A percentile compares a stretch with the other conserved stretches of the same genome.
These are phyloP conservation scores for Serilophus lunatus DNA, from an alignment of 2,113 vertebrate species.

Conservation along the genomic window DNA sequence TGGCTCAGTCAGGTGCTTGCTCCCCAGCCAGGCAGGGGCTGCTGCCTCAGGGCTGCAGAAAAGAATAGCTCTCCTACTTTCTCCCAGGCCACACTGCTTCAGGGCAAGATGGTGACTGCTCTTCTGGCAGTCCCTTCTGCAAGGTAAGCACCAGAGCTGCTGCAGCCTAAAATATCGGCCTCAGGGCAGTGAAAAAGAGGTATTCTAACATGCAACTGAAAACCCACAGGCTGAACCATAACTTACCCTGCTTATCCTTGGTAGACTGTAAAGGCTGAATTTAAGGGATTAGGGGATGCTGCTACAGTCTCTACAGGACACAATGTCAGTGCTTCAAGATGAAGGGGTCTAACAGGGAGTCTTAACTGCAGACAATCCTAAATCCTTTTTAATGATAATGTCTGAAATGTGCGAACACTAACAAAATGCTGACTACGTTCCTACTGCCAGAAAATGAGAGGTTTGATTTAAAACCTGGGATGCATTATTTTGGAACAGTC, in stretches of 20 bases:
- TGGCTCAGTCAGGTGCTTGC: neutral
- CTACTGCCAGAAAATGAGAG: neutral
- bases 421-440: neutral
- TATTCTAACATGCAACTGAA: neutral
- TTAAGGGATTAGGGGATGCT: neutral
- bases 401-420: neutral
- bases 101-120: fast-evolving
- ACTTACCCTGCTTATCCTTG: fast-evolving
- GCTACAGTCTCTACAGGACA: neutral
- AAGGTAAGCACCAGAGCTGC: neutral
- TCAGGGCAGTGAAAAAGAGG: neutral
- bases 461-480: neutral
- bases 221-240: neutral
- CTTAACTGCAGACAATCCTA: neutral
- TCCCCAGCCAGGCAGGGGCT: neutral
- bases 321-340: neutral
- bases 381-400: neutral
- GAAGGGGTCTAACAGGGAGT: neutral
- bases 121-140: neutral
- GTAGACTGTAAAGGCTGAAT: neutral
- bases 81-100: neutral
- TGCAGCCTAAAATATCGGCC: neutral
- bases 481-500: neutral
- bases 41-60: neutral
- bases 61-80: neutral